phyloP scores from a whole-genome alignment of 2,888 invertebrate species.

The Incurvaria masculella region DNA sequence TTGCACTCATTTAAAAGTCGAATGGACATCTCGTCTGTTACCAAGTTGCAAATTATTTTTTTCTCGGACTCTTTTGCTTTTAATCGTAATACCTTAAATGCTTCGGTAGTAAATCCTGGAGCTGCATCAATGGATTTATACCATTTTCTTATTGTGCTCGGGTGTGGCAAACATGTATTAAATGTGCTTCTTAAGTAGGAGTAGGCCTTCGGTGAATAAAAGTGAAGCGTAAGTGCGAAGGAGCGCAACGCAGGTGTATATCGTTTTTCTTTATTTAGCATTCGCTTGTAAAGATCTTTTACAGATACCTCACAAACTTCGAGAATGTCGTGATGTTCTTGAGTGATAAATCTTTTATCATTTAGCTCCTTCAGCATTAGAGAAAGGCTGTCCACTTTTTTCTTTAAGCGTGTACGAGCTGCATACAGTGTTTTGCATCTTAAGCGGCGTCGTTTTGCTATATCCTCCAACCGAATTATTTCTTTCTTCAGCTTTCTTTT shows the following conservation, averaged over 20 bases:
- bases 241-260: conserved; percentile 10
- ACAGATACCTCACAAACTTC: not conserved
- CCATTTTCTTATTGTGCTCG: conserved; percentile 20
- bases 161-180: conserved; percentile 19
- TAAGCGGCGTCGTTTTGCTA: conserved; percentile 4
- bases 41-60: conserved; percentile 15
- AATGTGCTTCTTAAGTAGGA: conserved; percentile 19
- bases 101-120: conserved; percentile 21
- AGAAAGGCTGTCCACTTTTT: not conserved
- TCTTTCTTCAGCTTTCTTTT: not conserved
- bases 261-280: not conserved
- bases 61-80: conserved; percentile 10
- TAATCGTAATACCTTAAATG: conserved; percentile 16
- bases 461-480: not conserved
- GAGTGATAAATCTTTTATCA: conserved; percentile 9
- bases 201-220: conserved; percentile 17
- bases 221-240: conserved; percentile 19
- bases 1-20: conserved; percentile 16
- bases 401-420: not conserved
- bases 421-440: conserved; percentile 8
- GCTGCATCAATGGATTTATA: conserved; percentile 18
- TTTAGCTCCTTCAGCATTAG: conserved; percentile 4
- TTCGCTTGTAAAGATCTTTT: not conserved
- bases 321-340: conserved; percentile 4
- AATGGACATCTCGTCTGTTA: conserved; percentile 21